phyloP scores from a whole-genome alignment of 1,140 invertebrate species.

The Caenorhabditis tropicalis region DNA sequence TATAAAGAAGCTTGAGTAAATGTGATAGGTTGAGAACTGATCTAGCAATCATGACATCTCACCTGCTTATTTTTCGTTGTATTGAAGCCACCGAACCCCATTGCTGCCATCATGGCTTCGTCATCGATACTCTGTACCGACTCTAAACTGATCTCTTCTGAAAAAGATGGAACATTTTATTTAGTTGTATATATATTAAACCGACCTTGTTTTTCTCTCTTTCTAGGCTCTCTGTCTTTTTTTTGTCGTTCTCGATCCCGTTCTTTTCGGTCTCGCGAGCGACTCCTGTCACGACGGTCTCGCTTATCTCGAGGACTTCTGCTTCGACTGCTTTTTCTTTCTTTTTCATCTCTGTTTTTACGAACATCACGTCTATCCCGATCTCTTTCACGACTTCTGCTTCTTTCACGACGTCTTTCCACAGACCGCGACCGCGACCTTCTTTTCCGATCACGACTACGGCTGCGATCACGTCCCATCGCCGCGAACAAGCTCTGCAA shows the following conservation, averaged over 20 bases:
- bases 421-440: conserved; percentile 34
- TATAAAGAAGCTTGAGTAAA: not conserved
- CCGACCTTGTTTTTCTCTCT: conserved; percentile 61
- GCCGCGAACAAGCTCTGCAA: too few relatives aligned
- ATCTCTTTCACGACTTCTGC: conserved; percentile 57
- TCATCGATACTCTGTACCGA: conserved; percentile 83
- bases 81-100: conserved; percentile 95
- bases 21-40: too few relatives aligned
- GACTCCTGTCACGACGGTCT: conserved; percentile 55
- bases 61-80: conserved; percentile 88
- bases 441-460: conserved; percentile 41
- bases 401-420: conserved; percentile 43
- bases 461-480: conserved; percentile 54
- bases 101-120: conserved; percentile 89
- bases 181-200: conserved; percentile 47
- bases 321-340: conserved; percentile 9
- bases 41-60: too few relatives aligned
- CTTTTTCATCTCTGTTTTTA: conserved; percentile 51
- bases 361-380: conserved; percentile 44
- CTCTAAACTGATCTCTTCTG: conserved; percentile 63
- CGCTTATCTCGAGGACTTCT: conserved; percentile 27
- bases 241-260: conserved; percentile 58
- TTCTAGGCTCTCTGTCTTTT: conserved; percentile 26
- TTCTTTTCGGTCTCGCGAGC: conserved; percentile 50
- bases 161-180: not conserved